phyloP scores from a whole-genome alignment of 2,113 vertebrate genomes.

The Zosterops lateralis region DNA sequence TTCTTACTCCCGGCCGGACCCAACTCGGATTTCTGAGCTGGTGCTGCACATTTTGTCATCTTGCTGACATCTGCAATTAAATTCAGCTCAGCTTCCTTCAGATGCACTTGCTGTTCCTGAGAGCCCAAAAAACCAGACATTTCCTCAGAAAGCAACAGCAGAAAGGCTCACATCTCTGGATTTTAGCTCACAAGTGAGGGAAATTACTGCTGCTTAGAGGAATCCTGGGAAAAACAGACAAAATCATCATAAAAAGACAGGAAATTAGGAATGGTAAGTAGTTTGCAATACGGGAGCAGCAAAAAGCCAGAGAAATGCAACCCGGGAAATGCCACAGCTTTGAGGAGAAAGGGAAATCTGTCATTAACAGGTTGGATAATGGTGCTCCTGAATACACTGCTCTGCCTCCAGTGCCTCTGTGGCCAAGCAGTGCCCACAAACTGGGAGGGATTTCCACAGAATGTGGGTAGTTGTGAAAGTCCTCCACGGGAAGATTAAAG shows the following conservation, averaged over 20 bases:
- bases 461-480: background rate
- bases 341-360: background rate
- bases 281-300: background rate
- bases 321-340: fast-evolving
- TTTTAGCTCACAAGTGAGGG: background rate
- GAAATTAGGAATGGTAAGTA: background rate
- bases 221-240: background rate
- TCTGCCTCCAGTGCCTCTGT: background rate
- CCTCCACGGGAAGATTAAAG: background rate
- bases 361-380: background rate
- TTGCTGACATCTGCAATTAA: background rate
- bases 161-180: background rate
- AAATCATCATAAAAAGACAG: background rate
- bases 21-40: background rate
- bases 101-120: background rate
- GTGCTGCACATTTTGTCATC: background rate
- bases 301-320: background rate
- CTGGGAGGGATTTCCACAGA: background rate
- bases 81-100: background rate
- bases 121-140: background rate
- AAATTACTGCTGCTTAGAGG: background rate
- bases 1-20: background rate
- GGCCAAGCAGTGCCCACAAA: background rate
- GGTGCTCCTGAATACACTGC: background rate
- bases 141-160: background rate